Conservation (phyloP, 2,113 vertebrate species). For the Miniopterus natalensis region DNA sequence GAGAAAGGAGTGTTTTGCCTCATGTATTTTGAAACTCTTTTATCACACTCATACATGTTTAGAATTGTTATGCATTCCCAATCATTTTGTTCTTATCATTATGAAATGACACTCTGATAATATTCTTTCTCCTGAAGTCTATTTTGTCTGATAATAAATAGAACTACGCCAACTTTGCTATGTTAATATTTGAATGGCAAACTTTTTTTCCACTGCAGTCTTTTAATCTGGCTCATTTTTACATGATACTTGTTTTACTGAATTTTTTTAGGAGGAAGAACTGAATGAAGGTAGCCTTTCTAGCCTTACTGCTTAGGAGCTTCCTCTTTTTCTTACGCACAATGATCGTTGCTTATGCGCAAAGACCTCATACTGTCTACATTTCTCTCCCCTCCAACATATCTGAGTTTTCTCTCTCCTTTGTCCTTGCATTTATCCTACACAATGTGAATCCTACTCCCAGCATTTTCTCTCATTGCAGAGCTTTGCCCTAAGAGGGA, state of each 20-base stretch:
- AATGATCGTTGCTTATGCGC: not conserved
- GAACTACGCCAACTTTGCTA: not conserved
- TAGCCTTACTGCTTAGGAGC: not conserved
- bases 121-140: not conserved
- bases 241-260: not conserved
- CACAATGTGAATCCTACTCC: not conserved
- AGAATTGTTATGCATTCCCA: not conserved
- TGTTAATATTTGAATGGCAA: not conserved
- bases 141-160: not conserved
- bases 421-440: not conserved
- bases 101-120: not conserved
- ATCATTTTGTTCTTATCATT: not conserved
- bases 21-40: not conserved
- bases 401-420: not conserved
- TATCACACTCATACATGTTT: not conserved
- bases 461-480: not conserved
- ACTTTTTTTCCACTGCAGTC: not conserved
- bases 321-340: not conserved
- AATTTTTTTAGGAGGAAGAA: not conserved
- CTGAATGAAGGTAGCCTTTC: not conserved
- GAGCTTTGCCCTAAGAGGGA: not conserved
- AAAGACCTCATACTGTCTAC: not conserved
- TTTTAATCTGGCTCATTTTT: conserved; percentile 8
- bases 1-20: not conserved
- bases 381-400: not conserved